Evolutionary conservation across 2,797 vertebrate genomes (phyloP), one percentile per base, ranked within the genome.

Genomic region (Hippopotamyrus pictus): DNA sequence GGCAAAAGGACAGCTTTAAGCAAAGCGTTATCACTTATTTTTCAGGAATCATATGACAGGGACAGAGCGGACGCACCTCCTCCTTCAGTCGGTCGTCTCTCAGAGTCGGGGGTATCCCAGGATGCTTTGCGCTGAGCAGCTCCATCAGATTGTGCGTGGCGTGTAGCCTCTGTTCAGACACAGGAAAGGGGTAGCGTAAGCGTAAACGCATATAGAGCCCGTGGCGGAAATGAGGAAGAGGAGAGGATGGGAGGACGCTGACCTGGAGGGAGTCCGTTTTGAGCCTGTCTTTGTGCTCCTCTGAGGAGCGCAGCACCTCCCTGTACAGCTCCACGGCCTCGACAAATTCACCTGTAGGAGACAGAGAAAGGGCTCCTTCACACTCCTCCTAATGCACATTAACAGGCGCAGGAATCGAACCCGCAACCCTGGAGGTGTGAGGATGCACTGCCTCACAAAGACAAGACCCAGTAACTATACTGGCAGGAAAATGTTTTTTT

Each of bases 221-320:
- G 46, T 25, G 22, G 48, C 11, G n/a, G 33, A 53, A 19, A 8
- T 11, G 53, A 44, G 51, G 51, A 87, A 44, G 33, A 86, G 22
- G 84, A 86, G 51, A n/a, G 62, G 62, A 17, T 14, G 37, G 53
- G 22, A 29, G 11, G 53, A 19, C 22, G 91, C 93, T 92, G 92
- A 99, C 99, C 96, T 99, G 99, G 89, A 99, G 94, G 9, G 99
- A 99, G 94, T 99, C 99, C 0, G 99, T 99, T 95, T 99, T 99
- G 92, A 99, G 96, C 73, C 96, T 94, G 91, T 95, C 97, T 96
- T 99, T 99, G 95, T 99, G 98, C 92, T 99, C 99, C 94, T 99
- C 99, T 87, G 99, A 99, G 7, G 99, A 99, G 73, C 97, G 96
- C n/a, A 99, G 93, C 88, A 99, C 99, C 93, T 99, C 99, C 95